phyloP scores from a whole-genome alignment of 1,140 invertebrate genomes.

The Dendroctonus valens region DNA sequence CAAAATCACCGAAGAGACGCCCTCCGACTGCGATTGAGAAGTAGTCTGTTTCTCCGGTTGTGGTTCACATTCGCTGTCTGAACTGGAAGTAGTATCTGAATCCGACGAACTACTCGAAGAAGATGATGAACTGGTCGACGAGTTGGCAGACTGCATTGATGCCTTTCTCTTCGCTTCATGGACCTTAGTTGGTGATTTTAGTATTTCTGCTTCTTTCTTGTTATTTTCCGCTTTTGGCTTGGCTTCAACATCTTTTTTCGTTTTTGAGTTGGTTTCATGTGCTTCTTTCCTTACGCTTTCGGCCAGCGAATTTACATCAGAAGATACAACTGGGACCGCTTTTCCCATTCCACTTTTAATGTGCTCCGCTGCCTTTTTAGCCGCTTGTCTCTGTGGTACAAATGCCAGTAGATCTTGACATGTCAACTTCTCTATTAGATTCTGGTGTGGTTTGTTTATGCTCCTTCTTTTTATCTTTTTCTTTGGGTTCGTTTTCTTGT shows the following conservation, averaged over 20 bases:
- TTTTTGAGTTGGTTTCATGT: slow-evolving; percentile 24
- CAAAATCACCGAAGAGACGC: slow-evolving; percentile 33
- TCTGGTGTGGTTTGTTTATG: slow-evolving; percentile 52
- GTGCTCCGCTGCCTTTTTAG: slow-evolving; percentile 86
- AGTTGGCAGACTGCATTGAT: slow-evolving; percentile 39
- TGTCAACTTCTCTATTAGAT: slow-evolving; percentile 59
- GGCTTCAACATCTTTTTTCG: slow-evolving; percentile 49
- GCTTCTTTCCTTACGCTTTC: slow-evolving; percentile 26
- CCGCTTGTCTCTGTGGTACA: slow-evolving; percentile 85
- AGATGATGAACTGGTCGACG: slow-evolving; percentile 51
- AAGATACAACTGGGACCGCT: slow-evolving; percentile 39
- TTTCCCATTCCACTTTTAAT: slow-evolving; percentile 79
- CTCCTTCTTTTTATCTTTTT: slow-evolving; percentile 41
- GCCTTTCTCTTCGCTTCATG: slow-evolving; percentile 47
- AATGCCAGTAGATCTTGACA: slow-evolving; percentile 73
- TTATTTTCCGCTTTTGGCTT: slow-evolving; percentile 36
- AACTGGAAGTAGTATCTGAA: slow-evolving; percentile 49
- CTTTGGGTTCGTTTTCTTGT: slow-evolving; percentile 32
- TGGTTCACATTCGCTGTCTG: slow-evolving; percentile 47
- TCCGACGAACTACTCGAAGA: slow-evolving; percentile 47
- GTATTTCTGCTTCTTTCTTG: slow-evolving; percentile 37
- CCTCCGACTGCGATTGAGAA: slow-evolving; percentile 44
- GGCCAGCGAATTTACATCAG: slow-evolving; percentile 16
- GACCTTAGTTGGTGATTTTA: slow-evolving; percentile 40
- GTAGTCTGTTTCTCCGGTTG: slow-evolving; percentile 9